phyloP scores from a whole-genome alignment of 2,113 vertebrate genomes.

The Canis aureus region DNA sequence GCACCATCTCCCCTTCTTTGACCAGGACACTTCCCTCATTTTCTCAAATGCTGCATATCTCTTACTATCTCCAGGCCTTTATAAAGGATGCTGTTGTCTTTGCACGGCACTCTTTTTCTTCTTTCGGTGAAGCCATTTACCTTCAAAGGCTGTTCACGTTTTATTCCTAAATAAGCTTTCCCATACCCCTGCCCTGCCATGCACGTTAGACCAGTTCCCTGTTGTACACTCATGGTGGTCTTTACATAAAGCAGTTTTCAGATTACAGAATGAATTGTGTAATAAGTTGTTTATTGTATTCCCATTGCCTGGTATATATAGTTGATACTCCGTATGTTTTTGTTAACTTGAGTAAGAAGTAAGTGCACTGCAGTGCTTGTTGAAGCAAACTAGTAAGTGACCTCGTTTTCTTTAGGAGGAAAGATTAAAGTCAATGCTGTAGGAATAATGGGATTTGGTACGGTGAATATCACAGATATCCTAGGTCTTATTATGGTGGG shows the following conservation, averaged over 20 bases:
- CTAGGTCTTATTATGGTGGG: background rate
- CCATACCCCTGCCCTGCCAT: background rate
- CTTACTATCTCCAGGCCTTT: background rate
- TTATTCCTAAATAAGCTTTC: conserved; percentile 32
- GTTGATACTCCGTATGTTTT: background rate
- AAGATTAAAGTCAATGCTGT: background rate
- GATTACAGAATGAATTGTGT: background rate
- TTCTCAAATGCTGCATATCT: background rate
- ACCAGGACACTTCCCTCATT: background rate
- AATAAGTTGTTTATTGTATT: background rate
- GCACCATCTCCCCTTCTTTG: background rate
- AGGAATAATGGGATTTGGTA: background rate
- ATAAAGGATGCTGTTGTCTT: background rate
- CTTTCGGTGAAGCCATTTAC: background rate
- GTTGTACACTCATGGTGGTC: background rate
- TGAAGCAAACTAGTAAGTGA: conserved; percentile 31
- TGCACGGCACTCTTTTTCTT: background rate
- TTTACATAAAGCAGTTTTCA: background rate
- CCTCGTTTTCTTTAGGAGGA: background rate
- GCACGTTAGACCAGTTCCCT: background rate
- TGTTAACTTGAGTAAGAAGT: background rate
- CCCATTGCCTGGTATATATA: background rate
- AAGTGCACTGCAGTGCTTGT: background rate
- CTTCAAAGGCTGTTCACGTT: background rate
- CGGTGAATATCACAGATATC: conserved; percentile 10